Percentiles rank a stretch among this genome's conserved stretches.
phyloP scores from a whole-genome alignment of 1,140 invertebrate genomes.

The Musca domestica region DNA sequence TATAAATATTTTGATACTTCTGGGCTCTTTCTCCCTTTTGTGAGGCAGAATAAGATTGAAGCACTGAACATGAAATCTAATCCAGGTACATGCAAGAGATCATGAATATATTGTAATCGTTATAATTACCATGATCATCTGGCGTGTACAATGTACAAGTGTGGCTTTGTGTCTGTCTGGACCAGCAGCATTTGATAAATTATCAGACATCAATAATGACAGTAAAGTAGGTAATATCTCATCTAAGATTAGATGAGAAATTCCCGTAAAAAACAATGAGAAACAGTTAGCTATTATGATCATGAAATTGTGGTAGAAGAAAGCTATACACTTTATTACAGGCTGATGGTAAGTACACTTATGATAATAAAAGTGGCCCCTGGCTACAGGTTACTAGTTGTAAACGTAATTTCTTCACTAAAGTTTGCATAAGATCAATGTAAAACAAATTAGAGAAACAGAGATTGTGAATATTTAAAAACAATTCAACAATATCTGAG shows the following conservation, averaged over 20 bases:
- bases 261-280: not conserved
- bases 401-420: no score
- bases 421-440: no score
- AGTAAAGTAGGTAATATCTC: not conserved
- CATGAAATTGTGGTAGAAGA: no score
- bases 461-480: no score
- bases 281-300: not conserved
- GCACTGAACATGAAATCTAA: not conserved
- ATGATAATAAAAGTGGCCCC: no score
- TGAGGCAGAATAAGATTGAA: no score
- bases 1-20: constrained; percentile 49
- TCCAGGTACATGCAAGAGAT: not conserved
- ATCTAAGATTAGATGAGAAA: not conserved
- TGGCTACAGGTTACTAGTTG: no score
- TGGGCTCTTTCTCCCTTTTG: not conserved
- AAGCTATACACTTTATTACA: not conserved
- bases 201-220: constrained; percentile 27
- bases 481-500: no score
- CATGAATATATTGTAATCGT: not conserved
- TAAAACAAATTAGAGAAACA: no score
- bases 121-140: not conserved
- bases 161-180: no score
- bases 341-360: not conserved
- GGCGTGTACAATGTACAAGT: no score
- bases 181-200: constrained; percentile 20